Evolutionary conservation across 2,888 invertebrate genomes (phyloP).

Genomic region (Myathropa florea): DNA sequence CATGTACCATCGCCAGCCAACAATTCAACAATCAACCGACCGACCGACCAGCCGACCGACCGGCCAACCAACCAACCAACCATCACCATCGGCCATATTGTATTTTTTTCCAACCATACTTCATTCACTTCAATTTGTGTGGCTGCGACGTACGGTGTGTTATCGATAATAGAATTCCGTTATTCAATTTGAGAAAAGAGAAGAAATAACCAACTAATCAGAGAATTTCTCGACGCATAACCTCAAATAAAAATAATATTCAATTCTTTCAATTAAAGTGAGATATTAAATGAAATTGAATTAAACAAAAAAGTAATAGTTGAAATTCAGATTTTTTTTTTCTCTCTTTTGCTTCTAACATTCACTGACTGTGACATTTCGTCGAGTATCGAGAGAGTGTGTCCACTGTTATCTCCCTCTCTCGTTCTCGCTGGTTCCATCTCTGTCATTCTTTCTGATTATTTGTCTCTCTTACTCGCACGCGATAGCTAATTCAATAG

Average conservation of each 20-base stretch:
- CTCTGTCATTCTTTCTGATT: background rate
- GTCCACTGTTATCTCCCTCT: background rate
- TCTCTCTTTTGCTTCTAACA: background rate
- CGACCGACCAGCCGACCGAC: background rate
- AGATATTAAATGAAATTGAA: background rate
- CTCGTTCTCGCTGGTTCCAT: background rate
- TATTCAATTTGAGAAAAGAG: background rate
- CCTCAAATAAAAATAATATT: background rate
- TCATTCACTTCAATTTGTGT: slow-evolving; percentile 35
- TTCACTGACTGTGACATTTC: slow-evolving; percentile 18
- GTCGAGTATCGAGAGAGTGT: background rate
- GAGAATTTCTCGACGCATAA: background rate
- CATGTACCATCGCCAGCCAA: background rate
- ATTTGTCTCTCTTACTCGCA: background rate
- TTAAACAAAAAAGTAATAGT: background rate
- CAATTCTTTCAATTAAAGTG: background rate
- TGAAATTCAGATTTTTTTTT: background rate
- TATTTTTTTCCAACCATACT: slow-evolving; percentile 11
- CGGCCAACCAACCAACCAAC: background rate
- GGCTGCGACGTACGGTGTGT: slow-evolving; percentile 2
- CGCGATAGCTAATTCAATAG: background rate
- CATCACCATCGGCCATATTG: slow-evolving; percentile 14
- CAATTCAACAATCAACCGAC: background rate
- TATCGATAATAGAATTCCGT: background rate
- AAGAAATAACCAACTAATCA: background rate